Percentiles rank a stretch among this genome's conserved stretches.
These are phyloP conservation scores for Atlantisia rogersi DNA, from an alignment of 2,113 vertebrate species.

Conservation along the genomic window DNA sequence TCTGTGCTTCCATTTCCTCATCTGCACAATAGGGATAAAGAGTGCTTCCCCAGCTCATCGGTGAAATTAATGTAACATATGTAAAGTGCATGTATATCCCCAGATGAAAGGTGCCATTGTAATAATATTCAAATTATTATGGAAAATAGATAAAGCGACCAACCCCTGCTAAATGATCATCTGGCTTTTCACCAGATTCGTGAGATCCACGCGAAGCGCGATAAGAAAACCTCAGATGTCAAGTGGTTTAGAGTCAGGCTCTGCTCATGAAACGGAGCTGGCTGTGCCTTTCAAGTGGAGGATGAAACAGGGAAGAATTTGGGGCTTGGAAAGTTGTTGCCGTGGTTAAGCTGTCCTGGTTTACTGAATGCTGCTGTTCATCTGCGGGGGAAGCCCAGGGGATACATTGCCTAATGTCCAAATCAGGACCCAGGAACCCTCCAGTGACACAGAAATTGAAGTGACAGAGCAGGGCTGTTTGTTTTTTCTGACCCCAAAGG, in stretches of 20 bases:
- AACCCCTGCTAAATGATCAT: conserved; percentile 58
- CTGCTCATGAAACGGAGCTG: conserved; percentile 37
- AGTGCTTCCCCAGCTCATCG: conserved; percentile 65
- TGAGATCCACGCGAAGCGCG: conserved; percentile 58
- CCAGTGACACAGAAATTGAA: background rate
- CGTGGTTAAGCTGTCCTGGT: background rate
- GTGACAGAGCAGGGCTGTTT: background rate
- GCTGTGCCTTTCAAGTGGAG: conserved; percentile 60
- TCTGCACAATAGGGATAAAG: conserved; percentile 65
- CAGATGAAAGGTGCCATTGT: conserved; percentile 72
- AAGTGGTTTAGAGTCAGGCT: conserved; percentile 63
- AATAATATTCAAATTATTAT: conserved; percentile 71
- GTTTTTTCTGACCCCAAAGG: background rate
- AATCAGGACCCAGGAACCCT: background rate
- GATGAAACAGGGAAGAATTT: conserved; percentile 44
- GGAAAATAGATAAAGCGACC: conserved; percentile 68
- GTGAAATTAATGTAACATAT: conserved; percentile 72
- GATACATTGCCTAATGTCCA: background rate
- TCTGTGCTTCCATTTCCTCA: conserved; percentile 62
- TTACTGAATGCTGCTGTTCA: background rate
- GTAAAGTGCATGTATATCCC: conserved; percentile 70
- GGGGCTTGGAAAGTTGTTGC: conserved; percentile 36
- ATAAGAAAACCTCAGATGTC: conserved; percentile 70
- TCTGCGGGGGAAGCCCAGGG: background rate
- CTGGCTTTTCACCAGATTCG: conserved; percentile 65